Evolutionary conservation across 2,113 vertebrate genomes (phyloP).

Genomic region (Arvicanthis niloticus): DNA sequence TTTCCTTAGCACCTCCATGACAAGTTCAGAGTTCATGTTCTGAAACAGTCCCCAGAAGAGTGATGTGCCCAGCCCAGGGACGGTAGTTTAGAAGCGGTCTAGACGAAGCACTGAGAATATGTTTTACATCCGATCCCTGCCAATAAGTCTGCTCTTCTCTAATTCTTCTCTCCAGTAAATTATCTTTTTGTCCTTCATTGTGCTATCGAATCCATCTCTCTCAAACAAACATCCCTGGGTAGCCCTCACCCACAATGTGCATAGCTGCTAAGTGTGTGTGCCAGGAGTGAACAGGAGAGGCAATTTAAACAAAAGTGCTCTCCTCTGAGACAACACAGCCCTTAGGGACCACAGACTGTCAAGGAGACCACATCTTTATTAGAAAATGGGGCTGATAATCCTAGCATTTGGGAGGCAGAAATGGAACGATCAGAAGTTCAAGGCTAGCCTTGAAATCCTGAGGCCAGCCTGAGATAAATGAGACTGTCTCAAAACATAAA

Average conservation of each 20-base stretch:
- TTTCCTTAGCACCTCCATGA: too few relatives aligned
- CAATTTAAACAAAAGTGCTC: neutral
- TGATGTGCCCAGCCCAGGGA: neutral
- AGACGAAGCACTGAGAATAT: neutral
- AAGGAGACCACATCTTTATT: neutral
- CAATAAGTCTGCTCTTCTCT: neutral
- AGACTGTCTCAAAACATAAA: neutral
- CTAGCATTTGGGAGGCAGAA: neutral
- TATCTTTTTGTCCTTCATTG: neutral
- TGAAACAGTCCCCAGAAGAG: neutral
- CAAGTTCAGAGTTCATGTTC: neutral
- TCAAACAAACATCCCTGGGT: neutral
- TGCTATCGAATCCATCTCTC: neutral
- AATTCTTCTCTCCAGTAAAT: conserved; percentile 7
- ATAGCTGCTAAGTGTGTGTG: neutral
- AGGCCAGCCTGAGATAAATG: neutral
- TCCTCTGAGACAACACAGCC: neutral
- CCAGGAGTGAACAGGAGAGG: neutral
- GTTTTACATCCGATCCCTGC: neutral
- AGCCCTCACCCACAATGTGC: neutral
- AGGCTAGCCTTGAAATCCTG: too few relatives aligned
- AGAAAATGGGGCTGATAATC: neutral
- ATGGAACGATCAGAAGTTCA: neutral
- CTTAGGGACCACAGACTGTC: neutral
- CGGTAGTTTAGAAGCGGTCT: neutral